Evolutionary conservation across 2,113 vertebrate genomes (phyloP).

Genomic region (Reinhardtius hippoglossoides): DNA sequence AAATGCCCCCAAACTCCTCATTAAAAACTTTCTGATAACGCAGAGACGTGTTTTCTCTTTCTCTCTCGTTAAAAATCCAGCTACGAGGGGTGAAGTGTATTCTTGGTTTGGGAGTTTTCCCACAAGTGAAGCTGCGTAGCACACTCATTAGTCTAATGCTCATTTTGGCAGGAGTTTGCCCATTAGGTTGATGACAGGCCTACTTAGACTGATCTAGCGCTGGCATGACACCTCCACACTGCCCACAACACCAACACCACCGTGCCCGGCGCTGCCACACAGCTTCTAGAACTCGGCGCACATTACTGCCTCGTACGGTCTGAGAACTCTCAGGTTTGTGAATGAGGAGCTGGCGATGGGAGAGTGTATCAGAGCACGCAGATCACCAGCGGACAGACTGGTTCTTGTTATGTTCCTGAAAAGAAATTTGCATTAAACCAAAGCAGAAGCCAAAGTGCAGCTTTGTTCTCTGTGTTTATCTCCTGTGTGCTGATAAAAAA

Average conservation of each 20-base stretch:
- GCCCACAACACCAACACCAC: constrained; percentile 12
- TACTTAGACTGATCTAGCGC: constrained; percentile 14
- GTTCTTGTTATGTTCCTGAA: no score
- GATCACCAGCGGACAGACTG: background rate
- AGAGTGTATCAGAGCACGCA: background rate
- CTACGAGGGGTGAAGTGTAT: constrained; percentile 8
- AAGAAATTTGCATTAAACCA: constrained; percentile 16
- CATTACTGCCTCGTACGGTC: background rate
- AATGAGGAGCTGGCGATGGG: background rate
- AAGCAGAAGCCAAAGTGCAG: background rate
- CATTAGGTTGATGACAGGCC: constrained; percentile 20
- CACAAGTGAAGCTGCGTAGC: constrained; percentile 9
- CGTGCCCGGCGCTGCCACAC: background rate
- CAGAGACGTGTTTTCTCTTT: background rate
- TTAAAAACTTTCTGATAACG: constrained; percentile 4
- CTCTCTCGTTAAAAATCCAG: background rate
- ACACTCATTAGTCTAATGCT: constrained; percentile 50
- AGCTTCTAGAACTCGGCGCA: background rate
- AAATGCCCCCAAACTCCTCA: constrained; percentile 19
- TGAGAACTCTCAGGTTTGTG: background rate
- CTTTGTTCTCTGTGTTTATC: background rate
- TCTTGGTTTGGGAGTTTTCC: background rate
- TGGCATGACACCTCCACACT: constrained; percentile 30
- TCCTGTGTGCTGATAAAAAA: background rate
- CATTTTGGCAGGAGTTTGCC: constrained; percentile 37